Conservation (phyloP, 2,888 invertebrate species). For the Lasioglossum calceatum region DNA sequence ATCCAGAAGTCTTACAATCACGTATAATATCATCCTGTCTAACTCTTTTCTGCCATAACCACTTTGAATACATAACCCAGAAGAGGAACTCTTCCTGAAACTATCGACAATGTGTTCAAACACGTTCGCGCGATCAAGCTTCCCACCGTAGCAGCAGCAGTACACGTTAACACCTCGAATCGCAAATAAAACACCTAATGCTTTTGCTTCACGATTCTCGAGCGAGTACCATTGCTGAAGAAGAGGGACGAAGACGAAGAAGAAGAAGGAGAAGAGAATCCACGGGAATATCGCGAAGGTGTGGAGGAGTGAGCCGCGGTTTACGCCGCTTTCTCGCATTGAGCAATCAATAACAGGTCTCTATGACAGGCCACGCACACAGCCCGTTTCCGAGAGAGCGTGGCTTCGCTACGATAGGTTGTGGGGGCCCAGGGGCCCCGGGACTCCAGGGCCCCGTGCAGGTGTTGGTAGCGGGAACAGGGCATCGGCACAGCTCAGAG, state of each 20-base stretch:
- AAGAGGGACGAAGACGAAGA: not conserved
- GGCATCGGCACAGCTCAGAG: slow-evolving; percentile 66
- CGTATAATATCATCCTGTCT: not conserved
- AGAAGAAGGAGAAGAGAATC: not conserved
- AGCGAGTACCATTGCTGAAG: not conserved
- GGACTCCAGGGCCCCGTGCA: slow-evolving; percentile 60
- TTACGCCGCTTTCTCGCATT: slow-evolving; percentile 77
- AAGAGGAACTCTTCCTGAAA: not conserved
- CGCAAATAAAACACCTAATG: not conserved
- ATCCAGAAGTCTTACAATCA: not conserved
- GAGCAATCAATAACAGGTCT: slow-evolving; percentile 80
- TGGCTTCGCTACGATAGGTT: slow-evolving; percentile 49
- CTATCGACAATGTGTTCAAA: not conserved
- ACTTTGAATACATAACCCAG: not conserved
- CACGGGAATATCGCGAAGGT: slow-evolving; percentile 38
- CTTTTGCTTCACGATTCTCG: not conserved
- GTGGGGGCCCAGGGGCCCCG: slow-evolving; percentile 47
- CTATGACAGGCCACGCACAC: slow-evolving; percentile 77
- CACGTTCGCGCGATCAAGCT: not conserved
- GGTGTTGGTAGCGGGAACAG: slow-evolving; percentile 80
- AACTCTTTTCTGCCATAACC: not conserved
- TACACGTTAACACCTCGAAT: not conserved
- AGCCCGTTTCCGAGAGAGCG: slow-evolving; percentile 45
- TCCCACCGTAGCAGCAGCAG: not conserved
- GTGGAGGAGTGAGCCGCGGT: slow-evolving; percentile 59